Evolutionary conservation across 2,888 invertebrate genomes (phyloP).

Genomic region (Proisotoma minuta): DNA sequence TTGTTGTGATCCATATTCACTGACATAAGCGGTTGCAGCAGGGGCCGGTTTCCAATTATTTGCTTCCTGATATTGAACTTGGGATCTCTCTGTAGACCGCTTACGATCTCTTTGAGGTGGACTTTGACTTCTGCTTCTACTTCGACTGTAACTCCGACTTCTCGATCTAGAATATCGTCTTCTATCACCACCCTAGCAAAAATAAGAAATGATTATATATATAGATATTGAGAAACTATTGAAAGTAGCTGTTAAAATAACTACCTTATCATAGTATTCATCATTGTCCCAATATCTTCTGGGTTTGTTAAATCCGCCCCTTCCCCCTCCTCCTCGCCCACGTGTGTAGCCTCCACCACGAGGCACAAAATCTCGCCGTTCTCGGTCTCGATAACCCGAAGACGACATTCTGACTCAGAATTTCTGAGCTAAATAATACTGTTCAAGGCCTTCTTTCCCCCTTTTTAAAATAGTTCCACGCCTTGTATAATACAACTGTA

Average conservation of each 20-base stretch:
- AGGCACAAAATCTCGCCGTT: slow-evolving; percentile 4
- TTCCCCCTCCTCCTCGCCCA: slow-evolving; percentile 29
- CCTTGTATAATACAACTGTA: slow-evolving; percentile 22
- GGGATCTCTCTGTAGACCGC: not conserved
- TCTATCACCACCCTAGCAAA: slow-evolving; percentile 37
- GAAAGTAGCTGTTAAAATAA: not conserved
- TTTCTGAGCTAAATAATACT: not conserved
- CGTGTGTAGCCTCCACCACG: slow-evolving; percentile 19
- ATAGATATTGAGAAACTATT: not conserved
- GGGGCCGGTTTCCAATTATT: slow-evolving; percentile 2
- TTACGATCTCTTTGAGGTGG: slow-evolving; percentile 10
- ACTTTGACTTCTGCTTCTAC: slow-evolving; percentile 38
- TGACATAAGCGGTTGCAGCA: not conserved
- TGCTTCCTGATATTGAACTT: not conserved
- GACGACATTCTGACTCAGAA: slow-evolving; percentile 7
- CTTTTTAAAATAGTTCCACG: slow-evolving; percentile 24
- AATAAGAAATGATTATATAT: not conserved
- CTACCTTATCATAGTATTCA: slow-evolving; percentile 40
- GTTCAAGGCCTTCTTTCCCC: not conserved
- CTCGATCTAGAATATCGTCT: slow-evolving; percentile 27
- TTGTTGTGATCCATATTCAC: not conserved
- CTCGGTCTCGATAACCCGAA: slow-evolving; percentile 7
- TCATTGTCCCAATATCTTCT: slow-evolving; percentile 47
- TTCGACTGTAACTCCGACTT: slow-evolving; percentile 32
- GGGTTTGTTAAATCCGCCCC: slow-evolving; percentile 28